A percentile compares a stretch with the other conserved stretches of the same genome.
These are phyloP conservation scores for Calcarius lapponicus DNA, from an alignment of 2,797 vertebrate genomes.

Conservation along the genomic window DNA sequence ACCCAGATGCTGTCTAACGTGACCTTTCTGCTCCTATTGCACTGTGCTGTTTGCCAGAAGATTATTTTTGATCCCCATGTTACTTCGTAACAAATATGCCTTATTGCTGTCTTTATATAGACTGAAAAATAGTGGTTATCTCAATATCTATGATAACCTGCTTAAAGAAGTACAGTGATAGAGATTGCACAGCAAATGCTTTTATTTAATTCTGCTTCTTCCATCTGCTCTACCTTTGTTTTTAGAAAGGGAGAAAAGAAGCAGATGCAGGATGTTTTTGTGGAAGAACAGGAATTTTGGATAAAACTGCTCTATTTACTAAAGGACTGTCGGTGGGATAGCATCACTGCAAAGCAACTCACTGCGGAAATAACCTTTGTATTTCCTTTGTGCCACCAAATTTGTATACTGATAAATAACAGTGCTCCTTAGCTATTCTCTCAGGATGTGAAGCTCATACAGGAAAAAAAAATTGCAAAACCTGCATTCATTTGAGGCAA, in stretches of 20 bases:
- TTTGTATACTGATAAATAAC: not conserved
- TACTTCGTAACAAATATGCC: not conserved
- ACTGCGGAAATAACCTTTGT: not conserved
- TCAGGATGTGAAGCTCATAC: not conserved
- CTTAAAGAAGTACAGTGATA: not conserved
- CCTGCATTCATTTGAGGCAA: not conserved
- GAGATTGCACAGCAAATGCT: not conserved
- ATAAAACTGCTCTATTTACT: not conserved
- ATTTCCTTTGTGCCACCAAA: not conserved
- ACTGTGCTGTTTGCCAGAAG: not conserved
- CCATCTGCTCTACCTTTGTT: not conserved
- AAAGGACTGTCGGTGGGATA: not conserved
- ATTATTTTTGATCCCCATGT: not conserved
- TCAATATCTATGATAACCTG: not conserved
- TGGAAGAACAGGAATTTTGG: not conserved
- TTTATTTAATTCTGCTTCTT: not conserved
- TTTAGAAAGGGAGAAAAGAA: not conserved
- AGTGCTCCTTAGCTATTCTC: not conserved
- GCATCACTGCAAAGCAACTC: not conserved
- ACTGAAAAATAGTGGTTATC: slow-evolving; percentile 4
- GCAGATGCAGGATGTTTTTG: not conserved
- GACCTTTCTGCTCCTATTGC: slow-evolving; percentile 50
- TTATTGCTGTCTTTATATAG: not conserved
- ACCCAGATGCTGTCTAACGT: slow-evolving; percentile 28
- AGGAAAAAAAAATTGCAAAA: not conserved